Conservation (phyloP, 2,113 vertebrate species). For the Amia ocellicauda region DNA sequence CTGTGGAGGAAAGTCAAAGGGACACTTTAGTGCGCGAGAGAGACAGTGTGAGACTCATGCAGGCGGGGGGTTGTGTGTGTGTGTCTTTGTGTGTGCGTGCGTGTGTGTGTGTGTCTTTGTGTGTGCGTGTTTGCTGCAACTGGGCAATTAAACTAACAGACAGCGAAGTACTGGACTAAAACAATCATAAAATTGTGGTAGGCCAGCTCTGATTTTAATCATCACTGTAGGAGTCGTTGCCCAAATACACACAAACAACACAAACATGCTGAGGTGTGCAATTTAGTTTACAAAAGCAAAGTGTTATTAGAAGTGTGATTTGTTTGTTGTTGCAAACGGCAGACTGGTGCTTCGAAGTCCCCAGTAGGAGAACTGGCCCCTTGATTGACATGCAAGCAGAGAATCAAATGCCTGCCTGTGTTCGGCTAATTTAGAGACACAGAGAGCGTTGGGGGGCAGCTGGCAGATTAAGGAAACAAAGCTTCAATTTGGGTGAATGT, state of each 20-base stretch:
- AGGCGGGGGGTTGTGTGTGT: too few relatives aligned
- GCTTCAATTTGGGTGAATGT: too few relatives aligned
- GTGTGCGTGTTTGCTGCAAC: constrained; percentile 1
- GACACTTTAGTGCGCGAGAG: constrained; percentile 8
- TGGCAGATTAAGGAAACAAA: too few relatives aligned
- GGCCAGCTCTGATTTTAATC: too few relatives aligned
- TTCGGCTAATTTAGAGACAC: constrained; percentile 11
- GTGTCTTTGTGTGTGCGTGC: background rate
- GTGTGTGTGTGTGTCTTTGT: background rate
- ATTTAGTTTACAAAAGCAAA: background rate
- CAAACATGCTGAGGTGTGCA: background rate
- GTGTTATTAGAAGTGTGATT: too few relatives aligned
- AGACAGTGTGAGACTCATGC: constrained; percentile 21
- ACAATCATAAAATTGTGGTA: too few relatives aligned
- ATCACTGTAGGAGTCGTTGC: too few relatives aligned
- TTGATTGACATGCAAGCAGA: constrained; percentile 29
- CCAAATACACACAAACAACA: background rate
- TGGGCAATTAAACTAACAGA: too few relatives aligned
- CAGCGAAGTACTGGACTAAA: too few relatives aligned
- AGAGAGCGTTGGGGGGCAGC: background rate
- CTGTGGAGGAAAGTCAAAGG: constrained; percentile 56
- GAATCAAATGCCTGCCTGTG: too few relatives aligned
- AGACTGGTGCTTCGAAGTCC: too few relatives aligned
- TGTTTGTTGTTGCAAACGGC: too few relatives aligned
- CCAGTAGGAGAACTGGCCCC: background rate